Percentiles rank a stretch among this genome's conserved stretches.
Conservation (phyloP, 1,140 invertebrate species). For the Nautilus pompilius region DNA sequence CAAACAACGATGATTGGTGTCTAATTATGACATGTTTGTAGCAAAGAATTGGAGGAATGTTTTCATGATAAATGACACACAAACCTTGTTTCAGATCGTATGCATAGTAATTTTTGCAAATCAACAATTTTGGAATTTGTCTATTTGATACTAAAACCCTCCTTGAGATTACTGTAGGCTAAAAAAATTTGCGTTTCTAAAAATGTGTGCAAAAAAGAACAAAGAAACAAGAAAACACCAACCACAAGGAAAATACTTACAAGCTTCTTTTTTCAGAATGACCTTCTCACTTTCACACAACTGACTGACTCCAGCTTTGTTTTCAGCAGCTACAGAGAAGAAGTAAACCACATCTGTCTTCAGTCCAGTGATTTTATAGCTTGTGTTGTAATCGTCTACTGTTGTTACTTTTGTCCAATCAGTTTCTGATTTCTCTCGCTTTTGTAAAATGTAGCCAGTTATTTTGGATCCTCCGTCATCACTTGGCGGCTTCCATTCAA, state of each 20-base stretch:
- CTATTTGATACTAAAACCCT: too few species aligned
- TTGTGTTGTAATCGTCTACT: constrained; percentile 73
- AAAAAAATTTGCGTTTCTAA: too few species aligned
- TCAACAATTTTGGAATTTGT: too few species aligned
- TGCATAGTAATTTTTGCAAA: too few species aligned
- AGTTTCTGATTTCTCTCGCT: constrained; percentile 38
- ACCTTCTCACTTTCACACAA: constrained; percentile 65
- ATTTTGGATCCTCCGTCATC: constrained; percentile 72
- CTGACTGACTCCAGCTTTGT: constrained; percentile 86
- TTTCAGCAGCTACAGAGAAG: constrained; percentile 90
- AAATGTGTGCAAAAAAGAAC: too few species aligned
- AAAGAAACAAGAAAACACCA: too few species aligned
- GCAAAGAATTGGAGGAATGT: too few species aligned
- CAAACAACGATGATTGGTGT: too few species aligned
- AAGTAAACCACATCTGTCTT: constrained; percentile 84
- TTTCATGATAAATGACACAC: too few species aligned
- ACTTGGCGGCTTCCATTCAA: constrained; percentile 86
- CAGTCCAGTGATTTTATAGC: constrained; percentile 77
- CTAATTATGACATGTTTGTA: too few species aligned
- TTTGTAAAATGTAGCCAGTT: constrained; percentile 44
- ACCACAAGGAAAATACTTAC: constrained; percentile 25
- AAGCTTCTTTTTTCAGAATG: constrained; percentile 28
- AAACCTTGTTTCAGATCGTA: too few species aligned
- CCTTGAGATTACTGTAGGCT: too few species aligned
- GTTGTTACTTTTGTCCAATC: constrained; percentile 50